Base-by-base conservation (phyloP, 2,113 vertebrate species). In the Melanotaenia duboulayi region DNA sequence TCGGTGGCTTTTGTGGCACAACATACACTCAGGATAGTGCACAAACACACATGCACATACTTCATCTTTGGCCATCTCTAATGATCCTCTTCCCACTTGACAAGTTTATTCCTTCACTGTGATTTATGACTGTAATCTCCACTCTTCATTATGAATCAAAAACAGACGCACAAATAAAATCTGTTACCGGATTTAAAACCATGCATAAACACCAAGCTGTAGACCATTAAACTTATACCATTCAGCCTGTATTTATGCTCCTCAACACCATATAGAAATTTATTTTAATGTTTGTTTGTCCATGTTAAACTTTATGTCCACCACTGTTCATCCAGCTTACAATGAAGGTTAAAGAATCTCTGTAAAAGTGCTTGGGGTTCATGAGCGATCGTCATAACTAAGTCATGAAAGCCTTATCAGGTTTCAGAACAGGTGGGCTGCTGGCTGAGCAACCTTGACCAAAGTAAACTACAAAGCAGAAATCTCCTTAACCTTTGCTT, bases 91-190 rank as follows among this genome's bases (percentile, higher is more conserved):
- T 4, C 50, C 64, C 39, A 32, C 37, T n/a, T 40, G 70, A 63
- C 66, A 71, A 72, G 20, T 75, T 84, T 76, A 83, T 87, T 77
- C 76, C 78, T 78, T 70, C 1, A 44, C 24, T 68, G 65, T 86
- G 89, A 91, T 80, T 88, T 85, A 87, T 75, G 50, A 58, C 65
- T 42, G 37, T 77, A 82, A 85, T 87, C 69, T 66, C 58, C 55
- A 77, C 71, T 84, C 58, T 13, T 59, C 40, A 79, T 22, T 14
- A 22, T 58, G 57, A 57, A 68, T 81, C 59, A 66, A 32, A 77
- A 62, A 52, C 40, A 62, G n/a, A 52, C 60, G 69, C 60, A 56
- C 55, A 65, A 67, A 60, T 64, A 62, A 3, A 55, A 50, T 25
- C 44, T 54, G 60, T 44, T 64, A 59, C 42, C 20, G 42, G 44